Base-by-base conservation (phyloP, 1,140 invertebrate genomes). In the Acyrthosiphon pisum region DNA sequence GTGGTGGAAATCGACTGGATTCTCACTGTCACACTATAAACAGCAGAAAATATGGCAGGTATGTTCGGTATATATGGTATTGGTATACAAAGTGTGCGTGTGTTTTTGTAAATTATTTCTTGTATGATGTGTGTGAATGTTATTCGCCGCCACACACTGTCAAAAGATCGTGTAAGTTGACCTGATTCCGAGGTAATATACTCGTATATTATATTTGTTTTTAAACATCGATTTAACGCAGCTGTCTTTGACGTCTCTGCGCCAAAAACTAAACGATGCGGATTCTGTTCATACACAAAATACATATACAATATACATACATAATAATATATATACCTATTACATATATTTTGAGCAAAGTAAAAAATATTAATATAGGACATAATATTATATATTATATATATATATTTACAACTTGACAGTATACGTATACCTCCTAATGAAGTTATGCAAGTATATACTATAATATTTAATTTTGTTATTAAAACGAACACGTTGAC, bases 1-100 rank as follows among this genome's bases (percentile, higher is more conserved):
- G 4, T 98, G 97, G 97, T 98, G 97, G 97, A 96, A 96, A 95
- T 97, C 97, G 8, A 96, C 96, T 22, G 96, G 97, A 20, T 97
- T 98, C 94, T 96, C 97, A 1, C 95, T 96, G 35, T 96, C 96
- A 26, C 96, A 97, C 94, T 97, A 97, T 94, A 97, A 96, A 94
- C 95, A 96, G 76, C 95, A 98, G 68, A 96, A 96, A 50, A 96
- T 97, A 94, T 97, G 97, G 97, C 98, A 98, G 96, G 97, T 97
- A 94, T 94, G 90, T 68, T 26, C 23, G 8, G 41, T 46, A 48
- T 84, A 56, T 18, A n/a, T 76, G n/a, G 30, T n/a, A 76, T 76
- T 76, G n/a, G 30, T n/a, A 76, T 76, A 76, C 11, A 18, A 76
- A 76, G 60, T n/a, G 60, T n/a, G 60, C 6, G 60, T n/a, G 60